Evolutionary conservation across 2,797 vertebrate genomes (phyloP), one percentile per base, ranked within the genome.

Genomic region (Xerus rutilus): DNA sequence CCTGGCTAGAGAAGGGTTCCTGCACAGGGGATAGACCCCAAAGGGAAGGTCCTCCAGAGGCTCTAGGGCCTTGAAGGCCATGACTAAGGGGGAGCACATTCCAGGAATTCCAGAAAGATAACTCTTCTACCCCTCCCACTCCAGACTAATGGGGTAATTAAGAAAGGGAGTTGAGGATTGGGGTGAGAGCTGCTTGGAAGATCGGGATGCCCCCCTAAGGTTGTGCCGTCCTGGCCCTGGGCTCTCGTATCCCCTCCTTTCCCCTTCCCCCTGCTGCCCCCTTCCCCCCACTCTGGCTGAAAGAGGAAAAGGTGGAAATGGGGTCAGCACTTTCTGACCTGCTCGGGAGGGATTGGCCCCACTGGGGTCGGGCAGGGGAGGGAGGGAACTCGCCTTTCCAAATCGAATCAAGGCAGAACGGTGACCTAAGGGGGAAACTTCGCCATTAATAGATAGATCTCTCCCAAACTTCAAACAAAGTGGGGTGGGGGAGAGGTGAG

Each of bases 341-440:
- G 79, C 96, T 94, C 47, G 0, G 76, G 96, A 89, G 94, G 73
- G 47, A 65, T 83, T 59, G 95, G 93, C 95, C 97, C 91, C 49
- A 88, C 94, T 72, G 96, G 97, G 97, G 96, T 96, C 93, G 94
- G 76, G 65, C 83, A 32, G 59, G 81, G 94, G 94, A 96, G 97
- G 96, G 97, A 95, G 96, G 95, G 89, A 95, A 76, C 95, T 92
- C 45, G 86, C 94, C 91, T 97, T 96, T 93, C 95, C 97, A 98
- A 98, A 98, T 98, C 97, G 94, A 98, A 98, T 98, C 97, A 98
- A 97, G 97, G 97, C 97, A 98, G 97, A 98, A 98, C 97, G 97
- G 97, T 96, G 97, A 98, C 97, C 97, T 98, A 97, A 97, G 94
- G 95, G 95, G 94, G 70, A 94, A 97, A 87, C 96, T 74, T 94